Conservation (phyloP, 2,888 invertebrate species). For the Patella ulyssiponensis region DNA sequence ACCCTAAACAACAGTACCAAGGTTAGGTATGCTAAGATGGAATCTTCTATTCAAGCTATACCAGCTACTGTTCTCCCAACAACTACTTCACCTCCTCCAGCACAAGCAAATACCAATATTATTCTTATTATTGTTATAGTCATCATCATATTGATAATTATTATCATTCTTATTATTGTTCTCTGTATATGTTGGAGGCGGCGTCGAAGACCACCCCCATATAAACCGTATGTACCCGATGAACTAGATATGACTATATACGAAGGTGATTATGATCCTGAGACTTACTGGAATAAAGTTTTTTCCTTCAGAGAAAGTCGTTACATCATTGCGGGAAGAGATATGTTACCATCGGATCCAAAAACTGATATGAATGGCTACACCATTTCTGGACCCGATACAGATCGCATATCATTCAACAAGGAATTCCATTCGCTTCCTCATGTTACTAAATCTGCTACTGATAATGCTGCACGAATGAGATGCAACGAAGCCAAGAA, state of each 20-base stretch:
- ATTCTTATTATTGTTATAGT: slow-evolving; percentile 39
- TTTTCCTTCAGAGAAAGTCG: slow-evolving; percentile 53
- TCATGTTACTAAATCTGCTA: slow-evolving; percentile 50
- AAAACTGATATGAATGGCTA: slow-evolving; percentile 24
- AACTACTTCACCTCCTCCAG: neutral
- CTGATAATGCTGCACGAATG: slow-evolving; percentile 37
- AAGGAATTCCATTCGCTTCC: slow-evolving; percentile 65
- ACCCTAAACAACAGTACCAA: slow-evolving; percentile 79
- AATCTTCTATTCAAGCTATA: slow-evolving; percentile 29
- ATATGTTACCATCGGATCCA: slow-evolving; percentile 38
- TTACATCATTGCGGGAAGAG: slow-evolving; percentile 53
- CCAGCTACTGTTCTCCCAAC: slow-evolving; percentile 24
- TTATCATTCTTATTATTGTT: slow-evolving; percentile 52
- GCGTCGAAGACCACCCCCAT: slow-evolving; percentile 31
- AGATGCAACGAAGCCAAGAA: slow-evolving; percentile 60
- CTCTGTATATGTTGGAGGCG: slow-evolving; percentile 51
- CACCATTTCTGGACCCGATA: slow-evolving; percentile 31
- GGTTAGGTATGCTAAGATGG: slow-evolving; percentile 76
- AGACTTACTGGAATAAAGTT: slow-evolving; percentile 59
- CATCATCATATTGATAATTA: slow-evolving; percentile 38
- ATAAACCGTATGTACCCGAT: slow-evolving; percentile 32
- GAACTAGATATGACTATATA: slow-evolving; percentile 42
- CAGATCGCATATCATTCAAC: slow-evolving; percentile 29
- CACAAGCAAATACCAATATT: slow-evolving; percentile 26
- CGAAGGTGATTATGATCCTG: slow-evolving; percentile 51